phyloP scores from a whole-genome alignment of 2,888 invertebrate species.

The Lepeophtheirus nordmannii region DNA sequence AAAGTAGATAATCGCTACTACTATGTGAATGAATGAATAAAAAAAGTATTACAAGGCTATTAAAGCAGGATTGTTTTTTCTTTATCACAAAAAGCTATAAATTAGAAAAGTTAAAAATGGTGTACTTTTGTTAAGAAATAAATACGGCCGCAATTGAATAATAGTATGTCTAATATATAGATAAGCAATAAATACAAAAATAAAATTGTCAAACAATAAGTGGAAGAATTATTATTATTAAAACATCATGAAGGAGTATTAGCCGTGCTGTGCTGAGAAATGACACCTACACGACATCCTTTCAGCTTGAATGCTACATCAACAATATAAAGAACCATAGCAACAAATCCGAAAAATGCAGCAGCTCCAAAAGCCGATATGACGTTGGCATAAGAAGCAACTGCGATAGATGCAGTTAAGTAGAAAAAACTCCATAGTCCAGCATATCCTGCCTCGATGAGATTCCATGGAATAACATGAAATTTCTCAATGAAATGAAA shows the following conservation, averaged over 20 bases:
- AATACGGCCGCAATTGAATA: neutral
- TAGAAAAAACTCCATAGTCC: conserved; percentile 56
- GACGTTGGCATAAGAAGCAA: conserved; percentile 38
- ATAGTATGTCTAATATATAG: neutral
- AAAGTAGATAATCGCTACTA: too few relatives aligned
- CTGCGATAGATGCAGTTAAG: conserved; percentile 55
- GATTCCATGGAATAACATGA: conserved; percentile 66
- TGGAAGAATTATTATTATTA: neutral
- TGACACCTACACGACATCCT: conserved; percentile 44
- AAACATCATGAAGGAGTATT: neutral
- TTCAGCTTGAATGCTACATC: conserved; percentile 65
- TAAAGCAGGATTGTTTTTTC: too few relatives aligned
- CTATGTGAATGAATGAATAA: too few relatives aligned
- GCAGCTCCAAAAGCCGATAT: conserved; percentile 37
- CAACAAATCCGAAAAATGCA: conserved; percentile 59
- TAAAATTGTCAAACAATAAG: neutral
- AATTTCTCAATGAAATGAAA: conserved; percentile 73
- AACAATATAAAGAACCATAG: conserved; percentile 57
- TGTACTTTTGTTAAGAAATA: neutral
- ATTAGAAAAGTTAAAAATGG: too few relatives aligned
- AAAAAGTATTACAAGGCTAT: too few relatives aligned
- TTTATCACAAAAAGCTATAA: too few relatives aligned
- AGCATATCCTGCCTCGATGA: conserved; percentile 51
- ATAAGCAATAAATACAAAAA: neutral
- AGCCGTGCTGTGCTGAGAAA: conserved; percentile 27